Percentiles rank a stretch among this genome's conserved stretches.
Evolutionary conservation across 1,140 invertebrate genomes (phyloP).

Genomic region (Catajapyx aquilonaris): DNA sequence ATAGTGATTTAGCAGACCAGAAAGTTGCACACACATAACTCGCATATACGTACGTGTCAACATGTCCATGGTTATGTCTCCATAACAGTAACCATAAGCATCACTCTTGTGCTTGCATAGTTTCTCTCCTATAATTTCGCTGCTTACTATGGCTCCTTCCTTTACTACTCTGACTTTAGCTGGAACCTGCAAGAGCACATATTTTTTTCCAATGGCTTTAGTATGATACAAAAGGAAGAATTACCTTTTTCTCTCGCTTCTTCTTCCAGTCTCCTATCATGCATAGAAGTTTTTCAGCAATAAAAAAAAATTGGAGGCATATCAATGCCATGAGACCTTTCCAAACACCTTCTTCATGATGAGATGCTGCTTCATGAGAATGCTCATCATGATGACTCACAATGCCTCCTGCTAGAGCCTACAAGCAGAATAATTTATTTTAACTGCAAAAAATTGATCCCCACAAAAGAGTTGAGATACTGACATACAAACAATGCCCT

Average conservation of each 20-base stretch:
- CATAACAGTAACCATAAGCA: too few relatives aligned
- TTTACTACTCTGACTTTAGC: too few relatives aligned
- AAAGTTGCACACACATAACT: too few relatives aligned
- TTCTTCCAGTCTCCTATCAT: slow-evolving; percentile 60
- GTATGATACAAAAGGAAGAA: slow-evolving; percentile 1
- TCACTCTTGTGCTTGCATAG: too few relatives aligned
- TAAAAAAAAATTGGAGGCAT: slow-evolving; percentile 70
- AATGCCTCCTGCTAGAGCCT: not conserved
- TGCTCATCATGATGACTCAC: not conserved
- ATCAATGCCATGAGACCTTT: slow-evolving; percentile 59
- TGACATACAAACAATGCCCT: not conserved
- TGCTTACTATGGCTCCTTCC: too few relatives aligned
- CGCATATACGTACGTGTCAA: too few relatives aligned
- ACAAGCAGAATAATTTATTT: slow-evolving; percentile 1
- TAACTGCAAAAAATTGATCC: not conserved
- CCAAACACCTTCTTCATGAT: slow-evolving; percentile 35
- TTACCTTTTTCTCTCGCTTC: slow-evolving; percentile 29
- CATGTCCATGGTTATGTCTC: too few relatives aligned
- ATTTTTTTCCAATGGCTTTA: too few relatives aligned
- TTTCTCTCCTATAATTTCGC: too few relatives aligned
- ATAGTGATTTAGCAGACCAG: too few relatives aligned
- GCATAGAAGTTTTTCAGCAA: slow-evolving; percentile 59
- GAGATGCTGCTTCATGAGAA: not conserved
- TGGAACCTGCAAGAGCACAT: too few relatives aligned
- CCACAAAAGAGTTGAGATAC: not conserved